Percentiles rank a stretch among this genome's conserved stretches.
Conservation (phyloP, 2,797 vertebrate species). For the Sebastes iracundus region DNA sequence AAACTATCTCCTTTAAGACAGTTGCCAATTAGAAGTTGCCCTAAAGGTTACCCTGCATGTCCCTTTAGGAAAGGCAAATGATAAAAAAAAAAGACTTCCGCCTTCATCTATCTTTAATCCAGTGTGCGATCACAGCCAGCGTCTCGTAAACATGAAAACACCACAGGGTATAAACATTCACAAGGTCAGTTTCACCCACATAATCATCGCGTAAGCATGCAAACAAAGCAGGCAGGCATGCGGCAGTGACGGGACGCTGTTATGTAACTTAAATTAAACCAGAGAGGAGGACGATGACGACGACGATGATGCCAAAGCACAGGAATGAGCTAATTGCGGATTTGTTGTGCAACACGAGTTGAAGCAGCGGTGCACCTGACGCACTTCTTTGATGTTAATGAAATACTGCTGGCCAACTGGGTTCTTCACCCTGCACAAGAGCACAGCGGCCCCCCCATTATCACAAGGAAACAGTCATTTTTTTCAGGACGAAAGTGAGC, state of each 20-base stretch:
- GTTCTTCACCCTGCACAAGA: background rate
- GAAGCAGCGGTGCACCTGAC: constrained; percentile 57
- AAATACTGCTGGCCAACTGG: constrained; percentile 51
- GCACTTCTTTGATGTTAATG: constrained; percentile 66
- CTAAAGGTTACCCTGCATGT: background rate
- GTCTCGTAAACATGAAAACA: constrained; percentile 61
- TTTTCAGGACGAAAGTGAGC: constrained; percentile 36
- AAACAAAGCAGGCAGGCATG: constrained; percentile 54
- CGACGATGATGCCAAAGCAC: constrained; percentile 61
- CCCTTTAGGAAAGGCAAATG: background rate
- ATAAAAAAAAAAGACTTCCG: background rate
- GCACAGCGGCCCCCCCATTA: constrained; percentile 13
- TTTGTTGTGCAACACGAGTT: constrained; percentile 53
- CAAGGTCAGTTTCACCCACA: constrained; percentile 51
- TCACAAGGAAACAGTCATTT: constrained; percentile 35
- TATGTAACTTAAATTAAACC: constrained; percentile 64
- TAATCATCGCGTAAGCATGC: constrained; percentile 42
- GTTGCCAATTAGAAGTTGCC: background rate
- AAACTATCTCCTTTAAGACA: background rate
- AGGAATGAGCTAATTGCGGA: constrained; percentile 69
- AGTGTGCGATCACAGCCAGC: constrained; percentile 34
- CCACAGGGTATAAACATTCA: constrained; percentile 45
- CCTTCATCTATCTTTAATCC: constrained; percentile 36
- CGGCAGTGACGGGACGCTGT: constrained; percentile 37
- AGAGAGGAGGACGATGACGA: constrained; percentile 37